A percentile compares a stretch with the other conserved stretches of the same genome.
phyloP scores from a whole-genome alignment of 2,113 vertebrate species.

The Ictalurus punctatus region DNA sequence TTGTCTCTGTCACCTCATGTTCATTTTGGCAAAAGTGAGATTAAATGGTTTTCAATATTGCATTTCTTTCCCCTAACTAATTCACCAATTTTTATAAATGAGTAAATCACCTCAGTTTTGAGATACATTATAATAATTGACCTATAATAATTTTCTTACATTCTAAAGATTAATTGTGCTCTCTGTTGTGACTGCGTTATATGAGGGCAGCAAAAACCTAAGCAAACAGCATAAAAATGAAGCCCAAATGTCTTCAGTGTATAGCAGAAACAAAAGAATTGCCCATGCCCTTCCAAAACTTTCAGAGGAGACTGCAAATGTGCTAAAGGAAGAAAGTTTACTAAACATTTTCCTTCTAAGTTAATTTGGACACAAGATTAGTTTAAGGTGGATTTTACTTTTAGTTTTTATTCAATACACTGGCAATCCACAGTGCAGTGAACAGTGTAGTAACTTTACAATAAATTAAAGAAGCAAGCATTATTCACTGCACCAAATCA shows the following conservation, averaged over 20 bases:
- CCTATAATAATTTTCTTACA: neutral
- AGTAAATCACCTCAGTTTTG: neutral
- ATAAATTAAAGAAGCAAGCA: neutral
- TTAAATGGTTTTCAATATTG: neutral
- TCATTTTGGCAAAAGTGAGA: neutral
- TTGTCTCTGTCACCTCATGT: neutral
- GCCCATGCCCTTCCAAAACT: neutral
- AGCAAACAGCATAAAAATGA: neutral
- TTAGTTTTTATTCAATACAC: neutral
- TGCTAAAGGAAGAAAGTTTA: neutral
- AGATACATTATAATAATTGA: neutral
- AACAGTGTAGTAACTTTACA: neutral
- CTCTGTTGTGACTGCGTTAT: neutral
- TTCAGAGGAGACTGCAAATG: neutral
- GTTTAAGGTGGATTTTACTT: neutral
- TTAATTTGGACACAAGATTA: neutral
- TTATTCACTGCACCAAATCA: neutral
- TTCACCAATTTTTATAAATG: neutral
- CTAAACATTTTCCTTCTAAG: neutral
- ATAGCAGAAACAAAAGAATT: neutral
- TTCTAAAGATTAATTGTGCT: too few relatives aligned
- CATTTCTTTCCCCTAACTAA: neutral
- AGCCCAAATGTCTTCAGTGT: neutral
- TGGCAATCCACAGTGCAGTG: neutral
- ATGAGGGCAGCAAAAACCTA: neutral